Percentiles rank a stretch among this genome's conserved stretches.
These are phyloP conservation scores for Osmerus eperlanus DNA, from an alignment of 2,113 vertebrate species.

Conservation along the genomic window DNA sequence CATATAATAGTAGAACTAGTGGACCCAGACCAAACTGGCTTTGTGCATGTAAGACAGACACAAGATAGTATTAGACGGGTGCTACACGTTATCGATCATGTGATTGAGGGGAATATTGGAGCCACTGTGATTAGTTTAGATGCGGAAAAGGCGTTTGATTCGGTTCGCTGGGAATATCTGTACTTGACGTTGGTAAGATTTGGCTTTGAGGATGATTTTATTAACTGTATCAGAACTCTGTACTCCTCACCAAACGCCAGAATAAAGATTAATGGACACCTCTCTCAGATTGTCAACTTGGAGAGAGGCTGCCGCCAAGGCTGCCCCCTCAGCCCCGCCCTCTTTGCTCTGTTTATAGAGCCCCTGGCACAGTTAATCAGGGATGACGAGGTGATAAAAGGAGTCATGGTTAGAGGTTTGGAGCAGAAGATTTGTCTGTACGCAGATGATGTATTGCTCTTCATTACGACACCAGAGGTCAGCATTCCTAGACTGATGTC, in stretches of 20 bases:
- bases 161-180: not conserved
- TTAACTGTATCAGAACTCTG: slow-evolving; percentile 2
- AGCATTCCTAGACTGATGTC: not conserved
- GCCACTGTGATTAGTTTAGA: slow-evolving; percentile 7
- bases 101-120: slow-evolving; percentile 3
- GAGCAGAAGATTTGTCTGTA: not conserved
- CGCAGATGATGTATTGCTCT: not conserved
- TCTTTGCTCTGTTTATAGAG: slow-evolving; percentile 4
- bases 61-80: slow-evolving; percentile 2
- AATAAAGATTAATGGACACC: slow-evolving; percentile 6
- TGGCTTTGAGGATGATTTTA: not conserved
- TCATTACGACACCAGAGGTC: not conserved
- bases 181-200: not conserved
- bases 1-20: too few relatives aligned
- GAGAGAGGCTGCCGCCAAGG: not conserved
- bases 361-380: slow-evolving; percentile 6
- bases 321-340: not conserved
- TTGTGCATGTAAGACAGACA: slow-evolving; percentile 4
- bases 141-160: not conserved
- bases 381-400: not conserved
- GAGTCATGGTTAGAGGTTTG: not conserved
- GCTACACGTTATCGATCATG: slow-evolving; percentile 1
- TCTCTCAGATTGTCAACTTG: slow-evolving; percentile 1
- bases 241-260: slow-evolving; percentile 1
- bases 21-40: not conserved